Evolutionary conservation across 2,888 invertebrate species (phyloP).

Genomic region (Eupelmus urozonus): DNA sequence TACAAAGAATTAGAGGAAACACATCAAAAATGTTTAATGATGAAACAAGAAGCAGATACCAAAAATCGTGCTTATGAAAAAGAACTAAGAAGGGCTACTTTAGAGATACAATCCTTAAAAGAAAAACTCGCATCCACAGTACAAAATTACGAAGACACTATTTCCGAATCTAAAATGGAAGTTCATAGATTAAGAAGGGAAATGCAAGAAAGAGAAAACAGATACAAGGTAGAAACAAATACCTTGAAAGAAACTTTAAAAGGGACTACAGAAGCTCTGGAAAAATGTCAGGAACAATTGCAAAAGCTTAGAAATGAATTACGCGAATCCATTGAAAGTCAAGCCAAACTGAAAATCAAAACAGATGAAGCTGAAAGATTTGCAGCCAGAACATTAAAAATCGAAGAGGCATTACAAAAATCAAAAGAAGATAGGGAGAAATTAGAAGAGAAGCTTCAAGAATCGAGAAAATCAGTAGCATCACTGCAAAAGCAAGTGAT

Average conservation of each 20-base stretch:
- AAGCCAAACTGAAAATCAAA: conserved; percentile 63
- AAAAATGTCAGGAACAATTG: conserved; percentile 69
- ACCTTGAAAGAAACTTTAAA: conserved; percentile 68
- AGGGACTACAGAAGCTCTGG: conserved; percentile 69
- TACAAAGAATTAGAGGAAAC: conserved; percentile 65
- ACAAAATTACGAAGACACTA: conserved; percentile 67
- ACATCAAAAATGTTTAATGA: conserved; percentile 57
- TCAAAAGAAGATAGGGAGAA: conserved; percentile 68
- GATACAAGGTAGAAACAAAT: conserved; percentile 67
- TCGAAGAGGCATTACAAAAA: conserved; percentile 67
- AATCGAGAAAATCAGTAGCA: conserved; percentile 65
- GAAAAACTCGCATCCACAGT: conserved; percentile 66
- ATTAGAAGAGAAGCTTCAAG: conserved; percentile 68
- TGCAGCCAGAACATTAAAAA: conserved; percentile 50
- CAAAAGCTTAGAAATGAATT: conserved; percentile 67
- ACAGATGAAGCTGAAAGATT: conserved; percentile 65
- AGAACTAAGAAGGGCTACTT: conserved; percentile 66
- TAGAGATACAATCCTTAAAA: conserved; percentile 63
- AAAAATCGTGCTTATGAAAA: conserved; percentile 65
- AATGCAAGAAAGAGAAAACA: conserved; percentile 67
- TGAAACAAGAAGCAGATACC: conserved; percentile 65
- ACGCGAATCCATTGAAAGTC: conserved; percentile 64
- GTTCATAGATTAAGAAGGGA: conserved; percentile 66
- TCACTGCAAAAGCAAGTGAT: conserved; percentile 68
- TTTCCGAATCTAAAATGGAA: conserved; percentile 67